Conservation (phyloP, 2,888 invertebrate species). For the Ichneumoninae sp. region DNA sequence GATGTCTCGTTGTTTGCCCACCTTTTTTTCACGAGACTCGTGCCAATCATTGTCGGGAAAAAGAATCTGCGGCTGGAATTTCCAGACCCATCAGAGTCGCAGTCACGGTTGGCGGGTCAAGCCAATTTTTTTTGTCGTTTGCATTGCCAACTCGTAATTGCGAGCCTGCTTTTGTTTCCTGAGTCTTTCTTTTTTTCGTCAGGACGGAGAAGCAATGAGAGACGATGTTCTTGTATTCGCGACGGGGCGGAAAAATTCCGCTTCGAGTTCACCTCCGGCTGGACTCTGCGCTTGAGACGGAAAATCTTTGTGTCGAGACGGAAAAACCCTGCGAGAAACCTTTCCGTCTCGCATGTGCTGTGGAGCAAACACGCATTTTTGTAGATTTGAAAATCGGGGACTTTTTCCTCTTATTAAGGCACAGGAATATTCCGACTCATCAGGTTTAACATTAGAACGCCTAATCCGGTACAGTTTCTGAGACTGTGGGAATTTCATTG, state of each 20-base stretch:
- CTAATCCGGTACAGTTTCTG: too few species aligned
- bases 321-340: slow-evolving; percentile 12
- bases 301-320: slow-evolving; percentile 23
- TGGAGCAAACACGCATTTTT: slow-evolving; percentile 6
- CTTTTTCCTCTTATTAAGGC: too few species aligned
- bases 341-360: neutral
- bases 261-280: neutral
- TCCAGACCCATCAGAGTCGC: slow-evolving; percentile 42
- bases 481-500: too few species aligned
- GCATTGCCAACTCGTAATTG: slow-evolving; percentile 27
- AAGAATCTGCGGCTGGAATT: slow-evolving; percentile 30
- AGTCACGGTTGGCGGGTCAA: slow-evolving; percentile 32
- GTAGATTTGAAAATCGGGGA: neutral
- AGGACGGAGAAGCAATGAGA: neutral
- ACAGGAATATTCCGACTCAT: too few species aligned
- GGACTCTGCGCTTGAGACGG: neutral
- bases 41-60: slow-evolving; percentile 4
- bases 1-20: slow-evolving; percentile 71
- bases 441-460: neutral
- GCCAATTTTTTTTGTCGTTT: slow-evolving; percentile 51
- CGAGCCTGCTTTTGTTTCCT: neutral
- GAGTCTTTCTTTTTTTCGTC: neutral
- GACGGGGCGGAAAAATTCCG: neutral
- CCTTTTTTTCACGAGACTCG: slow-evolving; percentile 25
- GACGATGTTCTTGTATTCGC: neutral